Base-by-base conservation (phyloP, 2,113 vertebrate species). In the Tetrax tetrax region DNA sequence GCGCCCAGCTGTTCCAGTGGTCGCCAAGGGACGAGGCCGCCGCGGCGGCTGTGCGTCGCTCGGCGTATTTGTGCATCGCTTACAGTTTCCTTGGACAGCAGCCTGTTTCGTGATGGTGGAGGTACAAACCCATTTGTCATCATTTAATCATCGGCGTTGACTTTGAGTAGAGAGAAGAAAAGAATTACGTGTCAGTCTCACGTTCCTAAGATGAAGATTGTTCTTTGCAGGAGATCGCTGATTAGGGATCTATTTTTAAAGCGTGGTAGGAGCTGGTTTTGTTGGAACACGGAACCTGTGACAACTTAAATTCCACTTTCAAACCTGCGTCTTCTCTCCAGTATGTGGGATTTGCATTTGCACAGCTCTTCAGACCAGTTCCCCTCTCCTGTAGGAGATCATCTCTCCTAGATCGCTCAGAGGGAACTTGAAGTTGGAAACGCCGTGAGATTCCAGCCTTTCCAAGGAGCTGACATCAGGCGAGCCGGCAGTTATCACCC, bases 111-210 rank as follows among this genome's bases (percentile, higher is more conserved):
- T 2, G 7, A 5, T 5, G 43, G 24, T 79, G 10, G 50, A 72
- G 3, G 1, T 14, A 10, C 45, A 12, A 28, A 45, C 33, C 43
- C 25, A 1, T 70, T 74, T 53, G 65, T 66, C 35, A 17, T n/a
- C 1, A 0, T 38, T 70, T 59, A 41, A 33, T 70, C 50, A 5
- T 47, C 0, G 0, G 64, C 31, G 1, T 5, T 57, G 66, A 37
- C 37, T 69, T 33, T 33, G 51, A 63, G 45, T 6, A n/a, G 43
- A 14, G 59, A 38, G 60, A 12, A 35, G 25, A 63, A 16, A 66
- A 13, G 81, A 16, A 43, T 45, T 35, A 31, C 37, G 77, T 82
- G 70, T 41, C 53, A 35, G 25, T 50, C 19, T 77, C 31, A 2
- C 1, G 6, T 83, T 75, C 29, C 33, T 19, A 18, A 59, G 50